phyloP scores from a whole-genome alignment of 2,888 invertebrate species.

The Unio delphinus region DNA sequence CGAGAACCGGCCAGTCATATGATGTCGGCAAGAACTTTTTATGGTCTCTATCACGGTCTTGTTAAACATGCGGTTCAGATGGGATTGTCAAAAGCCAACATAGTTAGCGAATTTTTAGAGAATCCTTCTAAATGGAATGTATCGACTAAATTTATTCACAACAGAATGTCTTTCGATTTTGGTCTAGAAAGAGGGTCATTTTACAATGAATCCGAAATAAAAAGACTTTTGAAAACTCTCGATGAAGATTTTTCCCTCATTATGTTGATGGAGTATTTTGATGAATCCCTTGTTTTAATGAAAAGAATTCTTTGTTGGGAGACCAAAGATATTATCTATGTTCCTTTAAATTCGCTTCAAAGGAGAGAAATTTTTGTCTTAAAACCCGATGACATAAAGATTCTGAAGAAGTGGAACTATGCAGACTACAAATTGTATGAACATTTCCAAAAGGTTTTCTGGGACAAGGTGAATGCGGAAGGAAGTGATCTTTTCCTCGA shows the following conservation, averaged over 20 bases:
- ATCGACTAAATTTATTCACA: constrained; percentile 20
- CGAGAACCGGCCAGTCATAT: constrained; percentile 48
- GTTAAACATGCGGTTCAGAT: not conserved
- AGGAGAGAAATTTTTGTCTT: constrained; percentile 21
- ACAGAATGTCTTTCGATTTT: constrained; percentile 42
- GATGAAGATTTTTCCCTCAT: constrained; percentile 55
- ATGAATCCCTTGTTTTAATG: constrained; percentile 65
- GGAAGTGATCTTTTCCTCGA: constrained; percentile 36
- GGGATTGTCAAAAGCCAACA: not conserved
- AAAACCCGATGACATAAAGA: constrained; percentile 26
- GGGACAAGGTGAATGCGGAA: constrained; percentile 31
- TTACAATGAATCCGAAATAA: constrained; percentile 18
- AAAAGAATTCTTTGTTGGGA: constrained; percentile 61
- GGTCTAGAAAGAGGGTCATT: constrained; percentile 27
- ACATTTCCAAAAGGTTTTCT: constrained; percentile 47
- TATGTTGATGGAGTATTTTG: constrained; percentile 62
- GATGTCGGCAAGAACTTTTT: constrained; percentile 45
- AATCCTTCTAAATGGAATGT: constrained; percentile 8
- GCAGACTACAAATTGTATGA: constrained; percentile 60
- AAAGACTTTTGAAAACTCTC: constrained; percentile 40
- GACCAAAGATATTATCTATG: constrained; percentile 59
- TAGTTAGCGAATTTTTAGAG: constrained; percentile 19
- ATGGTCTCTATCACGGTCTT: constrained; percentile 29
- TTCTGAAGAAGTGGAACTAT: constrained; percentile 45
- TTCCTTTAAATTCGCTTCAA: constrained; percentile 39